Percentiles rank a stretch among this genome's conserved stretches.
phyloP scores from a whole-genome alignment of 2,797 vertebrate species.

The Psittacula echo region DNA sequence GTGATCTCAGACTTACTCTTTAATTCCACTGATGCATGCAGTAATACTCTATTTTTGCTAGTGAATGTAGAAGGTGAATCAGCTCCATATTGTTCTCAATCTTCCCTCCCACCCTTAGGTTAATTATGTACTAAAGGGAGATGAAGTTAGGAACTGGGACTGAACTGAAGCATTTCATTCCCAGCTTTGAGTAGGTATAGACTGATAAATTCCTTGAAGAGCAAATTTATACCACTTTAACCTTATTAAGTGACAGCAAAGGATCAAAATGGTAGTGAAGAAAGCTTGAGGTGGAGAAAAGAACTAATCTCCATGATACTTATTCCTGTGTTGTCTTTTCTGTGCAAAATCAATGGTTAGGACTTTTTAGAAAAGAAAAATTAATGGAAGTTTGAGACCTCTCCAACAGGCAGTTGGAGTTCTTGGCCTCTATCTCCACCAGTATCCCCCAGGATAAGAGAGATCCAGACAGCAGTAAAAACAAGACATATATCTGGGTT shows the following conservation, averaged over 20 bases:
- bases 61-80: slow-evolving; percentile 27
- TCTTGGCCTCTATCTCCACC: not conserved
- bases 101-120: not conserved
- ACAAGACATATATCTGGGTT: not conserved
- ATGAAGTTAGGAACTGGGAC: not conserved
- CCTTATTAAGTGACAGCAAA: not conserved
- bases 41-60: not conserved
- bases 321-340: not conserved
- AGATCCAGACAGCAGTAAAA: not conserved
- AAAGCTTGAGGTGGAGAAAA: not conserved
- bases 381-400: not conserved
- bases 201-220: not conserved
- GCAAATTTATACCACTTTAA: not conserved
- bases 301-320: not conserved
- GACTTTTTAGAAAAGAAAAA: not conserved
- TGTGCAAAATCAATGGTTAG: not conserved
- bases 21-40: slow-evolving; percentile 26
- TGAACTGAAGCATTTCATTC: not conserved
- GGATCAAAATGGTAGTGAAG: not conserved
- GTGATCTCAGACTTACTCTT: slow-evolving; percentile 30
- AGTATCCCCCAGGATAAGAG: not conserved
- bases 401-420: not conserved
- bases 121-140: not conserved
- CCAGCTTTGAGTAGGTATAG: not conserved
- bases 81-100: not conserved